phyloP scores from a whole-genome alignment of 2,888 invertebrate genomes.

The Branchinecta sandiegonensis region DNA sequence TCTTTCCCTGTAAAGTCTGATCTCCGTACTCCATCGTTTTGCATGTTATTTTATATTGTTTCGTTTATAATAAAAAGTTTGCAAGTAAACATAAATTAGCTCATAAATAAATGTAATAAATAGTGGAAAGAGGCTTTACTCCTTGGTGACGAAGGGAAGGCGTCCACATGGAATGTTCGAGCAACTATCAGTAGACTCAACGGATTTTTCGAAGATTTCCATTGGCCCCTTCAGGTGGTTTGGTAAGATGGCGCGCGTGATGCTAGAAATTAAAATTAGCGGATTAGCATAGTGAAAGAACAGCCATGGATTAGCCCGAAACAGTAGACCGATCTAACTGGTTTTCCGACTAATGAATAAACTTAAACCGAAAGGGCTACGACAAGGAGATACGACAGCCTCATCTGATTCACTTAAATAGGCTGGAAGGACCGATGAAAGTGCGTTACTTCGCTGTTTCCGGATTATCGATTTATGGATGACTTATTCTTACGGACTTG shows the following conservation, averaged over 20 bases:
- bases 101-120: neutral
- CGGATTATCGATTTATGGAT: too few species aligned
- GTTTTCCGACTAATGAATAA: too few species aligned
- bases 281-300: neutral
- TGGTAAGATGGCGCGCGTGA: neutral
- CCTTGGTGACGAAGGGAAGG: neutral
- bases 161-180: neutral
- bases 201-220: neutral
- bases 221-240: neutral
- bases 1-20: too few species aligned
- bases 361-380: too few species aligned
- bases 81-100: neutral
- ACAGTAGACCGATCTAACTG: neutral
- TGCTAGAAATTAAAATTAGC: neutral
- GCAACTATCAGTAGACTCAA: neutral
- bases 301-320: neutral
- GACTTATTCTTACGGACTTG: too few species aligned
- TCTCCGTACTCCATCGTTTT: too few species aligned
- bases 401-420: too few species aligned
- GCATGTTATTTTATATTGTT: too few species aligned
- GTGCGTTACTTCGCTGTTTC: too few species aligned
- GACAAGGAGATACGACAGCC: too few species aligned
- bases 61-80: neutral
- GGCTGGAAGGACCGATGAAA: too few species aligned
- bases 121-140: neutral